These are phyloP conservation scores for Uloborus plumipes DNA, from an alignment of 2,888 invertebrate genomes.

Conservation along the genomic window DNA sequence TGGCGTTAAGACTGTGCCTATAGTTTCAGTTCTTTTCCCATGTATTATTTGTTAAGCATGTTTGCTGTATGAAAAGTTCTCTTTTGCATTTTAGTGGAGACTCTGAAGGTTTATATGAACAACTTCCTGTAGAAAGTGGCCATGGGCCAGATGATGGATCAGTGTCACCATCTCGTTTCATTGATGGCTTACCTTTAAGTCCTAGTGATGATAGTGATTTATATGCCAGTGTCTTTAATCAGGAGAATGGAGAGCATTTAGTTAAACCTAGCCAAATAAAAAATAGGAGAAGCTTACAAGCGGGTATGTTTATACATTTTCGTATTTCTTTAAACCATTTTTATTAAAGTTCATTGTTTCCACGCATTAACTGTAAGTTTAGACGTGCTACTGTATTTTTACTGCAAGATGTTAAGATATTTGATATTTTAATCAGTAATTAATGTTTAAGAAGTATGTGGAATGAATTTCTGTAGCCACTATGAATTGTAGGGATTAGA, in stretches of 20 bases:
- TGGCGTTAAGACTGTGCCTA: too few species aligned
- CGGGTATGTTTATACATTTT: constrained; percentile 73
- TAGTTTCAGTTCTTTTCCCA: too few species aligned
- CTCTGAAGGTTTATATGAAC: constrained; percentile 76
- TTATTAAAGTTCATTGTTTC: too few species aligned
- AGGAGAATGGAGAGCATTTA: constrained; percentile 74
- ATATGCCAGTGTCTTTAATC: constrained; percentile 72
- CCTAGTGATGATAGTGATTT: constrained; percentile 78
- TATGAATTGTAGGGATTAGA: too few species aligned
- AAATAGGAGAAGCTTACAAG: constrained; percentile 73
- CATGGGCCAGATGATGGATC: constrained; percentile 71
- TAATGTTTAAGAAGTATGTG: too few species aligned
- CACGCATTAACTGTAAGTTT: neutral
- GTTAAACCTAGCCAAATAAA: constrained; percentile 73
- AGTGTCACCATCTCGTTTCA: constrained; percentile 73
- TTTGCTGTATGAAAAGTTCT: neutral
- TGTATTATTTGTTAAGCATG: neutral
- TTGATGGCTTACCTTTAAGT: constrained; percentile 74
- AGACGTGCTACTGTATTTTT: too few species aligned
- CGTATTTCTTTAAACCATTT: neutral
- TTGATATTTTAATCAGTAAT: too few species aligned
- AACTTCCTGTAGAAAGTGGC: constrained; percentile 75
- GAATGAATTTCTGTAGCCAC: too few species aligned
- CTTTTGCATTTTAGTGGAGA: constrained; percentile 63
- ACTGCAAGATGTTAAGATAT: too few species aligned